A percentile compares a stretch with the other conserved stretches of the same genome.
These are phyloP conservation scores for Strigamia transsilvanica DNA, from an alignment of 2,888 invertebrate genomes.

Conservation along the genomic window DNA sequence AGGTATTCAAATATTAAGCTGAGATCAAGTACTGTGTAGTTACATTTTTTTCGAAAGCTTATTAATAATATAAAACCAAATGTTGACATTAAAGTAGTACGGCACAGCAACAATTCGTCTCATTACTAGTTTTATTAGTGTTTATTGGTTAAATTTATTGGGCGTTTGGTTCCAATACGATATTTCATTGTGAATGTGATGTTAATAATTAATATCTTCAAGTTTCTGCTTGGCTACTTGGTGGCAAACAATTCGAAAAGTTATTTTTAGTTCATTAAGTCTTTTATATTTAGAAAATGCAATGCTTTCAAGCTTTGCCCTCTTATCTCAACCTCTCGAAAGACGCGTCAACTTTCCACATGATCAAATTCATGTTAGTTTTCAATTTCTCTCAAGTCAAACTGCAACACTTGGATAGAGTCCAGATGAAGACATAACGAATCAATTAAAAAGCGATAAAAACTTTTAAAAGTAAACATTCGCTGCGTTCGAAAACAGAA, in stretches of 20 bases:
- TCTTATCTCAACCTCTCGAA: constrained; percentile 1
- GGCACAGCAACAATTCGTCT: too few relatives aligned
- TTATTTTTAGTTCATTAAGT: neutral
- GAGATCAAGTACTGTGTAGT: too few relatives aligned
- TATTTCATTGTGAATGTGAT: neutral
- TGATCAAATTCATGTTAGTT: constrained; percentile 12
- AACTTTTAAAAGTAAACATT: neutral
- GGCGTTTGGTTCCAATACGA: neutral
- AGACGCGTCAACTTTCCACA: constrained; percentile 7
- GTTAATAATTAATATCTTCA: neutral
- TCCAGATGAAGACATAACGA: neutral
- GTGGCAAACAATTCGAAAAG: neutral
- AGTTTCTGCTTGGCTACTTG: neutral
- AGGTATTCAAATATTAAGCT: too few relatives aligned
- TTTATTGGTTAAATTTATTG: too few relatives aligned
- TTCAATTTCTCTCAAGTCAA: neutral
- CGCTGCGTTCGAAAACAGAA: neutral
- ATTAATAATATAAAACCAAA: too few relatives aligned
- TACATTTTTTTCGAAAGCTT: too few relatives aligned
- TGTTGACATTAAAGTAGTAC: too few relatives aligned
- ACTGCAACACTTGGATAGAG: neutral
- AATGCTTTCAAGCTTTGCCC: neutral
- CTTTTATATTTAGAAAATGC: neutral
- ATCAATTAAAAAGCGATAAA: constrained; percentile 1
- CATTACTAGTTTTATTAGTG: too few relatives aligned